Evolutionary conservation across 2,888 invertebrate genomes (phyloP).

Genomic region (Phymatocera aterrima): DNA sequence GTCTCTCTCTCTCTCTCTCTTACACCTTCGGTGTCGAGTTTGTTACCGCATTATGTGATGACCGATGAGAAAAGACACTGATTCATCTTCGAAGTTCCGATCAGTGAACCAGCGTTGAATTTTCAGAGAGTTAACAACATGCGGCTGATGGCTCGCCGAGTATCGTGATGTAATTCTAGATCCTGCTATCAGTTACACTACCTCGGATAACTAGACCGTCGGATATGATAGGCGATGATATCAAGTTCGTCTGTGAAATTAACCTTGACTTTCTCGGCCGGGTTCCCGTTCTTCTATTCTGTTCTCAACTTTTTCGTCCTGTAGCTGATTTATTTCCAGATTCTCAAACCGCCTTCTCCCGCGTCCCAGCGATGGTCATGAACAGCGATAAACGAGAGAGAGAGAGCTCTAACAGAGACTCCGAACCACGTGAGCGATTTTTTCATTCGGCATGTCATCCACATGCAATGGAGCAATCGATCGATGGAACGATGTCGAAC

Average conservation of each 20-base stretch:
- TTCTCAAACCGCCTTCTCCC: too few relatives aligned
- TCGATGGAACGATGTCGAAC: too few relatives aligned
- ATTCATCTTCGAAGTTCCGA: background rate
- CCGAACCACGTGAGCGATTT: too few relatives aligned
- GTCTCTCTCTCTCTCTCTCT: too few relatives aligned
- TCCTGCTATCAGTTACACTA: conserved; percentile 24
- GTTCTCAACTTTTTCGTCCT: background rate
- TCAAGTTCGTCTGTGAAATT: conserved; percentile 31
- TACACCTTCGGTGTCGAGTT: too few relatives aligned
- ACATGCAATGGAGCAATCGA: too few relatives aligned
- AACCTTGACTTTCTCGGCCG: conserved; percentile 20
- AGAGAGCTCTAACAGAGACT: too few relatives aligned
- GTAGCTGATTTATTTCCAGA: background rate
- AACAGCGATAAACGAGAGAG: too few relatives aligned
- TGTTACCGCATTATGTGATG: too few relatives aligned
- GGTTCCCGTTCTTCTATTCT: background rate
- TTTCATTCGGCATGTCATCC: too few relatives aligned
- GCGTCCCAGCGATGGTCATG: too few relatives aligned
- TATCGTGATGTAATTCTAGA: conserved; percentile 13
- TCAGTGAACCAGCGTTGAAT: background rate
- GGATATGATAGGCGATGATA: conserved; percentile 11
- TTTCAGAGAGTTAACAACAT: background rate
- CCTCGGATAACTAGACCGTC: conserved; percentile 3
- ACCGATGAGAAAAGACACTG: background rate
- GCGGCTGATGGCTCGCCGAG: background rate